A percentile compares a stretch with the other conserved stretches of the same genome.
Evolutionary conservation across 2,888 invertebrate species (phyloP).

Genomic region (Plagodis pulveraria): DNA sequence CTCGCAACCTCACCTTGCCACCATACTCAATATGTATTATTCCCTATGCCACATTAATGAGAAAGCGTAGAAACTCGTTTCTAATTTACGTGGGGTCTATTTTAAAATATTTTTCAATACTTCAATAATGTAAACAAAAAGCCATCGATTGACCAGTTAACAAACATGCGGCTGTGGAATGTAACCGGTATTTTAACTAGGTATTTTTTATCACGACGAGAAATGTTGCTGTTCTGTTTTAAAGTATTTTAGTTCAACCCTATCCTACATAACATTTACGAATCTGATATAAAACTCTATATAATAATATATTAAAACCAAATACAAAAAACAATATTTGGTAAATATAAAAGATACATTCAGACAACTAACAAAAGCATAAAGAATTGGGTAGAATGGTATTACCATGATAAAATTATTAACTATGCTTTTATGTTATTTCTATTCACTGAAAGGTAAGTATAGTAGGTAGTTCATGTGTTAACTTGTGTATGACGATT

Average conservation of each 20-base stretch:
- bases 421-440: too few relatives aligned
- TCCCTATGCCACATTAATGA: slow-evolving; percentile 60
- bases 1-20: slow-evolving; percentile 41
- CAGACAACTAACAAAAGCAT: too few relatives aligned
- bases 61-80: slow-evolving; percentile 59
- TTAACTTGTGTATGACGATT: slow-evolving; percentile 12
- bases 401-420: too few relatives aligned
- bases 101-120: slow-evolving; percentile 38
- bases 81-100: slow-evolving; percentile 45
- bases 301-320: too few relatives aligned
- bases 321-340: too few relatives aligned
- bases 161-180: slow-evolving; percentile 42
- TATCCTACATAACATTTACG: neutral
- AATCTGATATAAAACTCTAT: too few relatives aligned
- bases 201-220: slow-evolving; percentile 36
- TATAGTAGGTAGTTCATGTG: neutral
- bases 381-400: too few relatives aligned
- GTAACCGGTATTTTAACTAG: slow-evolving; percentile 48
- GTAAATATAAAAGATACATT: too few relatives aligned
- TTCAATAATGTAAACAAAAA: slow-evolving; percentile 44
- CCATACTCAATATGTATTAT: slow-evolving; percentile 63
- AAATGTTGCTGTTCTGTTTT: slow-evolving; percentile 32
- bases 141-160: slow-evolving; percentile 42
- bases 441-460: too few relatives aligned
- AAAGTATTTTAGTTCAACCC: slow-evolving; percentile 13